phyloP scores from a whole-genome alignment of 2,797 vertebrate species.

The Danionella dracula region DNA sequence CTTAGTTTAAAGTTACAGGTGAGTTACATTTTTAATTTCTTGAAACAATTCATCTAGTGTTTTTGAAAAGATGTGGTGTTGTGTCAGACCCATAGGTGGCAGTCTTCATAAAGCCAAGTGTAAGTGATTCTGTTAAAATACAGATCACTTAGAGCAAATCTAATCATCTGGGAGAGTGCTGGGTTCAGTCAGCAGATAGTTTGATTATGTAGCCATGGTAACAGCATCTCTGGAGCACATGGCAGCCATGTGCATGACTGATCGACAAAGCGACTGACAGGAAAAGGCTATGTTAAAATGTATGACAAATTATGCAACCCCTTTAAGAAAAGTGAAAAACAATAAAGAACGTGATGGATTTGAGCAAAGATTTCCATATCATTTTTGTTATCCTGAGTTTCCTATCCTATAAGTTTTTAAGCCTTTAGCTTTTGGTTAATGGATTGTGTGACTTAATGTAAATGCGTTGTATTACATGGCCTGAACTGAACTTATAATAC shows the following conservation, averaged over 20 bases:
- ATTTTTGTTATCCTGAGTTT: neutral
- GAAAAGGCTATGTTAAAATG: neutral
- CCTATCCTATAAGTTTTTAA: neutral
- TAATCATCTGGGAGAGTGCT: neutral
- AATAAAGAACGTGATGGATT: neutral
- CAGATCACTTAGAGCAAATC: conserved; percentile 1
- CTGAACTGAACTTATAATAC: neutral
- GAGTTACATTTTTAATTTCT: no score
- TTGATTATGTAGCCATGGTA: conserved; percentile 29
- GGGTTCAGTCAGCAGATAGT: conserved; percentile 30
- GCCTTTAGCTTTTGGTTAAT: neutral
- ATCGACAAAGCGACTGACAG: neutral
- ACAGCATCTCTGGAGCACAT: conserved; percentile 9
- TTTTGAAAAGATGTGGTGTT: neutral
- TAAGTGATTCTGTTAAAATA: conserved; percentile 3
- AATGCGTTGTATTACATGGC: neutral
- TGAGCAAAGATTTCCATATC: neutral
- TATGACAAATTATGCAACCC: neutral
- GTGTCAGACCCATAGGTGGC: neutral
- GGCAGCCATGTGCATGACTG: neutral
- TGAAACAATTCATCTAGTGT: no score
- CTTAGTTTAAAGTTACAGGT: no score
- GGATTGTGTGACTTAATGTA: neutral
- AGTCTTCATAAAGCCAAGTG: conserved; percentile 4
- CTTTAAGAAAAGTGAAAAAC: neutral